A percentile compares a stretch with the other conserved stretches of the same genome.
These are phyloP conservation scores for Choristoneura rosaceana DNA, from an alignment of 2,888 invertebrate genomes.

Conservation along the genomic window DNA sequence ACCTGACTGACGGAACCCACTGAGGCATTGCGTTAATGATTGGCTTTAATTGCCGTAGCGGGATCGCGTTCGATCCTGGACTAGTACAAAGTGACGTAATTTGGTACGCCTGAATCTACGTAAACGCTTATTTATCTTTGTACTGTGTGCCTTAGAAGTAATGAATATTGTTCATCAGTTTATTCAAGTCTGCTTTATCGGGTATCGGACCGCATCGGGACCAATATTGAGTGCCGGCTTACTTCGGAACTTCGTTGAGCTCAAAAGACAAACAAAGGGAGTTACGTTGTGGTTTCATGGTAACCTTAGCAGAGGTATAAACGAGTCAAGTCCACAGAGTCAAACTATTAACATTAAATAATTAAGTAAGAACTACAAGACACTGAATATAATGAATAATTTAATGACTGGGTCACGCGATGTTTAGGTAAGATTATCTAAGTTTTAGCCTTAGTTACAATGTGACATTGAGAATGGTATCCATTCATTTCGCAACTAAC, in stretches of 20 bases:
- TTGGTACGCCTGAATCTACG: neutral
- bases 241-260: conserved; percentile 31
- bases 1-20: conserved; percentile 28
- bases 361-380: neutral
- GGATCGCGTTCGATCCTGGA: conserved; percentile 19
- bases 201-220: conserved; percentile 27
- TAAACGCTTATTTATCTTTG: neutral
- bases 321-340: neutral
- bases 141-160: conserved; percentile 18
- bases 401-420: neutral
- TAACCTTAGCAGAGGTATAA: conserved; percentile 21
- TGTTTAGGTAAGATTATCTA: neutral
- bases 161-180: conserved; percentile 33
- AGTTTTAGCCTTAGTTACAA: neutral
- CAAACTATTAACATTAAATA: neutral
- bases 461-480: too few relatives aligned
- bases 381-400: neutral
- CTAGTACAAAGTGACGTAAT: neutral
- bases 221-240: conserved; percentile 36
- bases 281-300: conserved; percentile 31
- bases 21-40: conserved; percentile 33
- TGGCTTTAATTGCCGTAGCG: conserved; percentile 27
- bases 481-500: too few relatives aligned
- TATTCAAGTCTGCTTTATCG: conserved; percentile 27
- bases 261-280: conserved; percentile 39